Conservation (phyloP, 2,113 vertebrate species). For the Morone saxatilis region DNA sequence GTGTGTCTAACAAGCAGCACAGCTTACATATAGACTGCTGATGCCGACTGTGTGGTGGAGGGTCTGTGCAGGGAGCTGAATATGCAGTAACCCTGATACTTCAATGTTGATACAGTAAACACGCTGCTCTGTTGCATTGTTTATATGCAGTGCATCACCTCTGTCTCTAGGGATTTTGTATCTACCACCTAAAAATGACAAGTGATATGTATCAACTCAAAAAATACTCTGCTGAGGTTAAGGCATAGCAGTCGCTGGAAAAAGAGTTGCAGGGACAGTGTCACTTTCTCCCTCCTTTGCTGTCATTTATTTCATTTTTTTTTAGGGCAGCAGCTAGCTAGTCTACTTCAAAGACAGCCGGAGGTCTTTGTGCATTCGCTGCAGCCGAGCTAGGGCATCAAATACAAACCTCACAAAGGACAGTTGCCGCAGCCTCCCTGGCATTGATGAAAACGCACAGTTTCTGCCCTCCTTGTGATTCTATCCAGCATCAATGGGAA, state of each 20-base stretch:
- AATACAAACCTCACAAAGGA: slow-evolving; percentile 69
- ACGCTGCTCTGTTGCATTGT: slow-evolving; percentile 60
- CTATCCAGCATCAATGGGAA: slow-evolving; percentile 53
- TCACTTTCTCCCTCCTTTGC: slow-evolving; percentile 59
- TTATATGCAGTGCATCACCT: slow-evolving; percentile 65
- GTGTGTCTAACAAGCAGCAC: slow-evolving; percentile 61
- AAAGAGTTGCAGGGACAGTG: slow-evolving; percentile 53
- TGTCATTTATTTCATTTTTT: slow-evolving; percentile 69
- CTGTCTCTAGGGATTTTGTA: slow-evolving; percentile 61
- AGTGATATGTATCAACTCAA: slow-evolving; percentile 59
- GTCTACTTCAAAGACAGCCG: slow-evolving; percentile 73
- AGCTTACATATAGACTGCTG: slow-evolving; percentile 54
- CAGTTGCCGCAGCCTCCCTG: slow-evolving; percentile 59
- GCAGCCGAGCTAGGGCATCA: slow-evolving; percentile 65
- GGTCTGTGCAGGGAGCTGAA: slow-evolving; percentile 57
- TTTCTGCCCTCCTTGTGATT: slow-evolving; percentile 63
- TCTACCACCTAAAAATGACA: slow-evolving; percentile 63
- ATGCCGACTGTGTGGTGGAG: slow-evolving; percentile 41
- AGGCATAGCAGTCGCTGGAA: slow-evolving; percentile 29
- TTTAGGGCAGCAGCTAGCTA: slow-evolving; percentile 64
- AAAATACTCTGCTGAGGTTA: slow-evolving; percentile 56
- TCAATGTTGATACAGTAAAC: slow-evolving; percentile 70
- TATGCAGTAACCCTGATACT: slow-evolving; percentile 68
- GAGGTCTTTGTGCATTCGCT: slow-evolving; percentile 72
- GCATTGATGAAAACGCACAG: slow-evolving; percentile 62